Conservation (phyloP, 2,797 vertebrate species). For the Phataginus tricuspis region DNA sequence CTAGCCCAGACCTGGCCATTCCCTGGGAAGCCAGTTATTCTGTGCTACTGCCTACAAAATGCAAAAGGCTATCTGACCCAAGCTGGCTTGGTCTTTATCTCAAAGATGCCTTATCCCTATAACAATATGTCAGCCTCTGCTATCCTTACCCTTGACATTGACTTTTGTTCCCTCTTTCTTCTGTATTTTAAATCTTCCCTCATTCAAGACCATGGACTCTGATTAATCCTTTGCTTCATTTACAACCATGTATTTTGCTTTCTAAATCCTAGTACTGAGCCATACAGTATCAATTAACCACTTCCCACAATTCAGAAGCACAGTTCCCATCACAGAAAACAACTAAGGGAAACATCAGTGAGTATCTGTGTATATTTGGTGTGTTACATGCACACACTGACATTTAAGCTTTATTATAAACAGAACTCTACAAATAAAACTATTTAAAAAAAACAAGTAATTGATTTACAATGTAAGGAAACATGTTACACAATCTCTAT, state of each 20-base stretch:
- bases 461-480: constrained; percentile 9
- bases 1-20: neutral
- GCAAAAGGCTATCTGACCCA: neutral
- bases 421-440: constrained; percentile 27
- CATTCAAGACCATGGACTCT: neutral
- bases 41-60: neutral
- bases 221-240: constrained; percentile 17
- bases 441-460: neutral
- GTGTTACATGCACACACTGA: neutral
- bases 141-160: neutral
- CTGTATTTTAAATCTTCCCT: constrained; percentile 19
- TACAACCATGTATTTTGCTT: constrained; percentile 22
- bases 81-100: neutral
- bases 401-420: neutral
- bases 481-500: neutral
- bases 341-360: neutral
- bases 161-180: constrained; percentile 32
- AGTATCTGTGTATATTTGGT: neutral
- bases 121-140: neutral
- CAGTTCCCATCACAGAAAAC: neutral
- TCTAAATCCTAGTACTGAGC: neutral
- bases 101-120: neutral
- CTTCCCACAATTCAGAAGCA: neutral
- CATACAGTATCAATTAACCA: neutral
- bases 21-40: constrained; percentile 32